Evolutionary conservation across 2,888 invertebrate species (phyloP), one percentile per base, ranked within the genome.

Genomic region (Acronicta aceris): DNA sequence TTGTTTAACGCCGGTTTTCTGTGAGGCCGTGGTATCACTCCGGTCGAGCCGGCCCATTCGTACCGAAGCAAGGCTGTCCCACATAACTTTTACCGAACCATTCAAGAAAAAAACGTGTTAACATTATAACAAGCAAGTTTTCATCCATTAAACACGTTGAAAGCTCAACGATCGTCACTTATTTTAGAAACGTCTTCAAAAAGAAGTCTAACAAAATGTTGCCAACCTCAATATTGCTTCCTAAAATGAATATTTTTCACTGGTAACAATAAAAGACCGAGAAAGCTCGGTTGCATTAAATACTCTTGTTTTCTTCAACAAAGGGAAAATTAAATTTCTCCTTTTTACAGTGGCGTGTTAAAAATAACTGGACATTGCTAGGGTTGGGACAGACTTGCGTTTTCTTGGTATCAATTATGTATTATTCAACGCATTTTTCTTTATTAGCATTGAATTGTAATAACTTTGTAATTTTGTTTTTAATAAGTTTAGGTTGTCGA

Each of bases 261-360:
- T 43, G 21, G 52, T 17, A 45, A 70, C 49, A 59, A 49, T 60
- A 59, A 48, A 46, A 66, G 30, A 50, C 25, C 59, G 59, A 62
- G 47, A 53, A 41, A 63, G 50, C 50, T 73, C 65, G 65, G 71
- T 70, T 71, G 72, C 73, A 81, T 76, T 79, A 82, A 79, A 81
- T 70, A 72, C 68, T 70, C 69, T 75, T 74, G 67, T 74, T 79
- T 76, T 50, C 57, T 61, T 54, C 57, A 56, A 67, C 73, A 72
- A 71, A 65, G 48, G 50, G 50, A 65, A 65, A 82, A 76, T 74
- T 71, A 65, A 77, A 77, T 76, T 73, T 59, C 59, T 59, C 65
- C 46, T 70, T 71, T n/a, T 70, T 73, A 68, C 54, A 57, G 62
- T 52, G 45, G 50, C 62, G 55, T 58, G 59, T 68, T 64, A 58